Evolutionary conservation across 2,888 invertebrate genomes (phyloP), one percentile per base, ranked within the genome.

Genomic region (Thecophora atra): DNA sequence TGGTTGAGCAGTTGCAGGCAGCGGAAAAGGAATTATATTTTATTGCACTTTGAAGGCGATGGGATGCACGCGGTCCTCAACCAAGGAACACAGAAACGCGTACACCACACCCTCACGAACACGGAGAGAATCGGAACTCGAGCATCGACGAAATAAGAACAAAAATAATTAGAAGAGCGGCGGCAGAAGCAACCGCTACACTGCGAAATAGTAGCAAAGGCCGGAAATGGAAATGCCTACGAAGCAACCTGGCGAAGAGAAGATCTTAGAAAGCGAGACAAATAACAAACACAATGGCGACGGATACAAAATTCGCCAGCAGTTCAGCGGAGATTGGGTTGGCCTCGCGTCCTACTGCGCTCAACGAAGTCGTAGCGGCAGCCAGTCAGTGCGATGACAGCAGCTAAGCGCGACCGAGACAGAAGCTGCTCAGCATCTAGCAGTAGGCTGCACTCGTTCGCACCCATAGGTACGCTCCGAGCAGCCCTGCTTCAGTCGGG

Each of bases 201-300:
- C 8, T 4, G 30, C 30, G 8, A 37, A 37, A 37, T 8, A 37
- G 37, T 37, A 37, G 11, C 11, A 2, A 37, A 37, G 37, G 7
- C 37, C 6, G 11, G 13, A 15, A 47, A 11, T 2, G 17, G 47
- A 47, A 47, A 8, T 4, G 15, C 47, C 5, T n/a, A 47, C 47
- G 13, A 47, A 47, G 47, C 47, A 47, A 47, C 11, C 47, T 17
- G 17, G 15, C n/a, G 13, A 47, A 58, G 17, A 51, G 13, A 66
- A 71, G 30, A 71, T 44, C 42, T 30, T 28, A 51, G 24, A 62
- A 17, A 26, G 37, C 2, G 19, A 67, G 37, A 13, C 24, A n/a
- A 44, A 47, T 47, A 44, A 11, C 26, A 51, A 70, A 70, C 70
- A 70, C 63, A 70, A 70, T 70, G 70, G 70, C 70, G 70, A 70